These are phyloP conservation scores for Opisthocomus hoazin DNA, from an alignment of 2,113 vertebrate species.

Conservation along the genomic window DNA sequence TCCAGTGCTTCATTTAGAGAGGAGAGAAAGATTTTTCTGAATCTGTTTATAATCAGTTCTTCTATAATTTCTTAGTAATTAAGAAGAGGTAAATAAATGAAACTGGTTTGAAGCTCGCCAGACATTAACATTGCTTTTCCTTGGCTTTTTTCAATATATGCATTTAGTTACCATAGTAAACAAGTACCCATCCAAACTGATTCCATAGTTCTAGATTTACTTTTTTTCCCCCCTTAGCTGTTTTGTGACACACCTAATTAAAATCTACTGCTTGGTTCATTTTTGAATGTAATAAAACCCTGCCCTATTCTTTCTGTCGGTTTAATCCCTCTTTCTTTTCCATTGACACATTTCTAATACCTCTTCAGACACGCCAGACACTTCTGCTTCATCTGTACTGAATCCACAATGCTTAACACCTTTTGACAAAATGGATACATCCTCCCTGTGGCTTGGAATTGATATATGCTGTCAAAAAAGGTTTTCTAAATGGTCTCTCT, in stretches of 20 bases:
- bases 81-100: background rate
- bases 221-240: background rate
- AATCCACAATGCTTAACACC: conserved; percentile 29
- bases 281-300: conserved; percentile 19
- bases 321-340: conserved; percentile 52
- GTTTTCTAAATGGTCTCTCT: conserved; percentile 59
- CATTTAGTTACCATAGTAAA: conserved; percentile 17
- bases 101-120: background rate
- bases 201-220: background rate
- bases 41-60: background rate
- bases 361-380: conserved; percentile 14
- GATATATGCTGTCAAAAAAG: conserved; percentile 51
- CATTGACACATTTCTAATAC: conserved; percentile 50
- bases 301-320: conserved; percentile 25
- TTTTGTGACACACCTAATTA: conserved; percentile 63
- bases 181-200: conserved; percentile 1
- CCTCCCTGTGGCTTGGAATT: conserved; percentile 50
- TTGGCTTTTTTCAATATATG: background rate
- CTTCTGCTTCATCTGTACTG: background rate
- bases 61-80: conserved; percentile 3
- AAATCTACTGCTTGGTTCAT: conserved; percentile 37
- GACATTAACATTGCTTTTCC: background rate
- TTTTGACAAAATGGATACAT: conserved; percentile 47
- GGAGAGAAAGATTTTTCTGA: background rate
- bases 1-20: background rate